Conservation (phyloP, 2,113 vertebrate species). For the Plotosus lineatus region DNA sequence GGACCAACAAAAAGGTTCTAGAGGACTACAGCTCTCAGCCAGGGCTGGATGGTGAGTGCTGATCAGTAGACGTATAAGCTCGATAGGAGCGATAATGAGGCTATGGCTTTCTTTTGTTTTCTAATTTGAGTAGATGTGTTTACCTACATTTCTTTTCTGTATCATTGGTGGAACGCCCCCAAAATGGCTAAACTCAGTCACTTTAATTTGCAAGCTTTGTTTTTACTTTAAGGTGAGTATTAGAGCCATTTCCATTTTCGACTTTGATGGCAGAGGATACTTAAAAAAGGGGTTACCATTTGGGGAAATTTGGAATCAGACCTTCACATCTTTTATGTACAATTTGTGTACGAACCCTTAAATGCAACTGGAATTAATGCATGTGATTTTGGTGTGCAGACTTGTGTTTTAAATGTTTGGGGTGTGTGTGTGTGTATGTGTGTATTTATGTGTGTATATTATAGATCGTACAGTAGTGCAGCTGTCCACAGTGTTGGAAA, state of each 20-base stretch:
- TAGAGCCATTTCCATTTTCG: not conserved
- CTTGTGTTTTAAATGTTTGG: not conserved
- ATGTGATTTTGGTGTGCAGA: not conserved
- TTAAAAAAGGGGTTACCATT: not conserved
- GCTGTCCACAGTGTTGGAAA: slow-evolving; percentile 76
- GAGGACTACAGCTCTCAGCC: slow-evolving; percentile 59
- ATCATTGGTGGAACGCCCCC: slow-evolving; percentile 2
- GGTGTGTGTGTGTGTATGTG: not conserved
- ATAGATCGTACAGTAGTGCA: slow-evolving; percentile 74
- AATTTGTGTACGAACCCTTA: not conserved
- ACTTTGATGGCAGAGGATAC: not conserved
- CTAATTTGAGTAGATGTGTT: slow-evolving; percentile 2
- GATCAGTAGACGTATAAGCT: not conserved
- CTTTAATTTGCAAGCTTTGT: not conserved
- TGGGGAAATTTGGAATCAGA: not conserved
- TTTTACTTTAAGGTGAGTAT: not conserved
- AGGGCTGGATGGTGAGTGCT: slow-evolving; percentile 64
- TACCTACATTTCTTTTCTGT: slow-evolving; percentile 4
- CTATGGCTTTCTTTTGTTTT: slow-evolving; percentile 11
- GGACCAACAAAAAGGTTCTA: slow-evolving; percentile 66
- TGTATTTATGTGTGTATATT: slow-evolving; percentile 18
- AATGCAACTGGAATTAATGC: not conserved
- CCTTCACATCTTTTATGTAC: not conserved
- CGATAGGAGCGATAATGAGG: not conserved
- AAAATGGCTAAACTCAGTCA: not conserved